A percentile compares a stretch with the other conserved stretches of the same genome.
phyloP scores from a whole-genome alignment of 1,140 invertebrate genomes.

The Leptinotarsa texana region DNA sequence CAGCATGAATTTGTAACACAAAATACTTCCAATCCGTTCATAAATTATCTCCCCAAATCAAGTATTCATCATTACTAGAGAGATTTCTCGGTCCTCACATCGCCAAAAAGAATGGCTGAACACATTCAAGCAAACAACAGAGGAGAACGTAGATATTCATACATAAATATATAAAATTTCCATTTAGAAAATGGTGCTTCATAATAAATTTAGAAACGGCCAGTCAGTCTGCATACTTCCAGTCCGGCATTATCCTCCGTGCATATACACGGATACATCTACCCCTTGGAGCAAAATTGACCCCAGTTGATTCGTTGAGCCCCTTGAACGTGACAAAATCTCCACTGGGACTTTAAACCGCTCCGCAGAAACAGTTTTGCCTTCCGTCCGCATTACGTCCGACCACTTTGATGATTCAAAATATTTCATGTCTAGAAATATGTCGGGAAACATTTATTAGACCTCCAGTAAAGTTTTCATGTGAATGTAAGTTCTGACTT shows the following conservation, averaged over 20 bases:
- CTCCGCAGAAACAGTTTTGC: slow-evolving; percentile 22
- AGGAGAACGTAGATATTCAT: slow-evolving; percentile 40
- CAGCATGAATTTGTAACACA: too few relatives aligned
- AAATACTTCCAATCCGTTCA: too few relatives aligned
- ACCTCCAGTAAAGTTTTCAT: background rate
- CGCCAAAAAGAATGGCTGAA: background rate
- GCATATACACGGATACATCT: background rate
- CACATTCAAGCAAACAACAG: background rate
- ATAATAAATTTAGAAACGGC: slow-evolving; percentile 53
- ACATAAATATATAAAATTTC: slow-evolving; percentile 56
- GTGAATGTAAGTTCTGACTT: background rate
- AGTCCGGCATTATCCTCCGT: slow-evolving; percentile 13
- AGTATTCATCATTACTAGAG: too few relatives aligned
- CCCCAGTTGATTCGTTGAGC: slow-evolving; percentile 48
- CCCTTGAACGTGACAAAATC: slow-evolving; percentile 55
- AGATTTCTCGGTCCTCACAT: background rate
- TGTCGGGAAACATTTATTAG: slow-evolving; percentile 39
- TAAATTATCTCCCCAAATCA: too few relatives aligned
- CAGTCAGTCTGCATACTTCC: slow-evolving; percentile 48
- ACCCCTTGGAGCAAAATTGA: slow-evolving; percentile 38
- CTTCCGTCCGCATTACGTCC: slow-evolving; percentile 24
- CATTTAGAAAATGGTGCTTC: slow-evolving; percentile 54
- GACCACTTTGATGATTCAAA: slow-evolving; percentile 35
- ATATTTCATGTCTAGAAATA: slow-evolving; percentile 40
- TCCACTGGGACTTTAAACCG: slow-evolving; percentile 52